phyloP scores from a whole-genome alignment of 1,140 invertebrate genomes.

The Mamestra configurata region DNA sequence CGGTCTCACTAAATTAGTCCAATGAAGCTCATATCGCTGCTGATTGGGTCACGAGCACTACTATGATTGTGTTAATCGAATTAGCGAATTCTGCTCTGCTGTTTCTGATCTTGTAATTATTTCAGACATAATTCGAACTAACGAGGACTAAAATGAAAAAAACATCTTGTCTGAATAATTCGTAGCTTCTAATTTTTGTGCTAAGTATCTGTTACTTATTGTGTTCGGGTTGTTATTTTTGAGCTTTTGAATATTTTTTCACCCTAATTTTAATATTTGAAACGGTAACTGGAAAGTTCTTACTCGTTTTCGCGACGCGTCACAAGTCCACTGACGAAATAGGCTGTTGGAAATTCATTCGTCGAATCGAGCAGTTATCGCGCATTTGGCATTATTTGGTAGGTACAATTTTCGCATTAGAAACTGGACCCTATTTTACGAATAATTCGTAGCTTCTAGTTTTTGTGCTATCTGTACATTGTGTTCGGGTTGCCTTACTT shows the following conservation, averaged over 20 bases:
- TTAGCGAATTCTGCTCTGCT: conserved; percentile 60
- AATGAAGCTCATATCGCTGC: conserved; percentile 51
- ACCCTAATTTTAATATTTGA: too few relatives aligned
- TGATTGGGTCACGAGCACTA: conserved; percentile 62
- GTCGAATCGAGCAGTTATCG: too few relatives aligned
- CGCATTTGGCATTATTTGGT: too few relatives aligned
- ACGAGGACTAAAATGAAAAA: neutral
- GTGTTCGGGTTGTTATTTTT: too few relatives aligned
- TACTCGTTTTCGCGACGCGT: too few relatives aligned
- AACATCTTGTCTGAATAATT: too few relatives aligned
- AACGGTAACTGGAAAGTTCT: too few relatives aligned
- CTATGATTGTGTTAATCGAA: conserved; percentile 64
- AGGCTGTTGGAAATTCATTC: too few relatives aligned
- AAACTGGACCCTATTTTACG: neutral
- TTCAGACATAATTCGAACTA: neutral
- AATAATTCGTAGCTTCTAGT: neutral
- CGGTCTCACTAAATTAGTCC: conserved; percentile 44
- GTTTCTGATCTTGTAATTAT: conserved; percentile 11
- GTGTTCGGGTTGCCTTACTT: too few relatives aligned
- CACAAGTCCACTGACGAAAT: too few relatives aligned
- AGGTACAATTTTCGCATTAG: too few relatives aligned
- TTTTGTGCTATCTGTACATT: neutral
- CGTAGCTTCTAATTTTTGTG: neutral
- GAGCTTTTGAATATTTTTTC: too few relatives aligned
- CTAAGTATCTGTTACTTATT: neutral